A percentile compares a stretch with the other conserved stretches of the same genome.
Conservation (phyloP, 2,113 vertebrate genomes). For the Bos javanicus region DNA sequence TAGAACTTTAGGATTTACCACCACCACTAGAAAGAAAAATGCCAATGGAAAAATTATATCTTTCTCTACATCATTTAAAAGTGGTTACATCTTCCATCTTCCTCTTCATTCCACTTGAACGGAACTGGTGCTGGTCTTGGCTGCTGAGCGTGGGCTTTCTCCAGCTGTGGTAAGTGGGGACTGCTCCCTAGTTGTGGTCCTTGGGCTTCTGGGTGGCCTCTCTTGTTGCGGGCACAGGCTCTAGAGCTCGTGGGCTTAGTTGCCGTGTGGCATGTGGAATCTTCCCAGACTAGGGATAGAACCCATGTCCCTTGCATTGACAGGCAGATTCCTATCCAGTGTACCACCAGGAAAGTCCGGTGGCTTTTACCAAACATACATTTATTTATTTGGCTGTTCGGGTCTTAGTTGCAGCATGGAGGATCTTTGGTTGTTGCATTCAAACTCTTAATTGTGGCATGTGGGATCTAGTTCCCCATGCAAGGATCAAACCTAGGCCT, state of each 20-base stretch:
- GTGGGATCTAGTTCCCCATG: neutral
- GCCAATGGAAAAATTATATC: neutral
- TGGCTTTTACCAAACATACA: neutral
- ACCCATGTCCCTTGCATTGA: neutral
- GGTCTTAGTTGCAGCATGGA: neutral
- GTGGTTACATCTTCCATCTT: neutral
- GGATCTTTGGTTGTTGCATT: neutral
- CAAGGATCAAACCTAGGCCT: neutral
- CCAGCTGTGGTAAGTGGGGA: neutral
- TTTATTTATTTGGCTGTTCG: neutral
- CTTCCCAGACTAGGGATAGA: neutral
- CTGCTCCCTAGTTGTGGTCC: neutral
- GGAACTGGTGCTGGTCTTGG: neutral
- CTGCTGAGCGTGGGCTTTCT: neutral
- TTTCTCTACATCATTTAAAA: neutral
- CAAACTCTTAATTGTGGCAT: neutral
- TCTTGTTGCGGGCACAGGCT: neutral
- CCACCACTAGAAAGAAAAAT: neutral
- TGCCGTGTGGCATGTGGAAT: neutral
- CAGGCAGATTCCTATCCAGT: neutral
- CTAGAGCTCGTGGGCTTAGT: neutral
- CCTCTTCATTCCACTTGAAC: neutral
- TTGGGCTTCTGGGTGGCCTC: neutral
- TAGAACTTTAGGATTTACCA: neutral
- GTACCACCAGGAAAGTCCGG: neutral